Conservation (phyloP, 2,797 vertebrate species). For the Picus viridis region DNA sequence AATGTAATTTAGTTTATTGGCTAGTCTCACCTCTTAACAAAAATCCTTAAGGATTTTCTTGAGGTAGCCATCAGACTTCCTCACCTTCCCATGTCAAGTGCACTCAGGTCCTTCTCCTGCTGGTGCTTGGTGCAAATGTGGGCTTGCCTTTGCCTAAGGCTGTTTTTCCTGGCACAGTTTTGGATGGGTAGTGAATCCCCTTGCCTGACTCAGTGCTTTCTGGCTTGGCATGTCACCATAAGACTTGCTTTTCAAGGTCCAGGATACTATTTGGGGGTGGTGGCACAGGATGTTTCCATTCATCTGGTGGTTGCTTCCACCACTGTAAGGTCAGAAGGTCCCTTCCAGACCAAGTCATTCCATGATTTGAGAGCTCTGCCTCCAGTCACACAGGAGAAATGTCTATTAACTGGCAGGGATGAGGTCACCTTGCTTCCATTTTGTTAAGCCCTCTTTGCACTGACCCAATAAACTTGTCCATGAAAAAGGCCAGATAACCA, state of each 20-base stretch:
- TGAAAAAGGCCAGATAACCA: neutral
- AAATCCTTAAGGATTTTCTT: neutral
- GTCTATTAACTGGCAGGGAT: neutral
- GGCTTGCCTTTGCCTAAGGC: neutral
- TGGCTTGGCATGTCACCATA: too few relatives aligned
- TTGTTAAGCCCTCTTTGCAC: neutral
- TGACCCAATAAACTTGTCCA: neutral
- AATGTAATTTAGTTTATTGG: neutral
- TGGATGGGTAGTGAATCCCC: neutral
- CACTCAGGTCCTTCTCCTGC: neutral
- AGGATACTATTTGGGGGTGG: neutral
- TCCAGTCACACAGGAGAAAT: conserved; percentile 13
- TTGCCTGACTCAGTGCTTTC: neutral
- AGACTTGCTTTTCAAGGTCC: neutral
- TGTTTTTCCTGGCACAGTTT: neutral
- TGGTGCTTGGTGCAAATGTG: too few relatives aligned
- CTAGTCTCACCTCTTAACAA: neutral
- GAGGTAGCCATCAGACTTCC: neutral
- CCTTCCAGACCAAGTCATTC: neutral
- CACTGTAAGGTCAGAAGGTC: neutral
- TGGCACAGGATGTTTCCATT: neutral
- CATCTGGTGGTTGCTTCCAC: neutral
- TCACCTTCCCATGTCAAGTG: neutral
- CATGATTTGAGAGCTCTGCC: conserved; percentile 14
- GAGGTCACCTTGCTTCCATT: conserved; percentile 56